Base-by-base conservation (phyloP, 2,113 vertebrate species). In the Pimephales promelas region DNA sequence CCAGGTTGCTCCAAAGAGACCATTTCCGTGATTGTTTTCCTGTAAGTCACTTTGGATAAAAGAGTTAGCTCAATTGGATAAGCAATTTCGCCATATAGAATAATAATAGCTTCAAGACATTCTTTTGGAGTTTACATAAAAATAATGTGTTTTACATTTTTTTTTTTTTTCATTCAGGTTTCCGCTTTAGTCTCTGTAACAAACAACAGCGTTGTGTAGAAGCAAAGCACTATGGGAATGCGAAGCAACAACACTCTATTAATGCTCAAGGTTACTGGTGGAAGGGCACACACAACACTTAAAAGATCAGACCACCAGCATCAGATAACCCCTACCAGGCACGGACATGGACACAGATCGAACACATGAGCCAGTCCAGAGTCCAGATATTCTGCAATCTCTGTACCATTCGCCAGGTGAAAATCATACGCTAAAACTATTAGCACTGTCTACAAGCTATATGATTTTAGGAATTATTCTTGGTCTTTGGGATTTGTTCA, bases 241-340 rank as follows among this genome's bases (percentile, higher is more conserved):
- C 73, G 56, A 76, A 83, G 45, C 43, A 77, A 76, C 45, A 76
- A 54, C 24, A 68, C 47, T 28, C 2, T 1, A 64, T 34, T 77
- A 47, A 75, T 22, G 36, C 72, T 83, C 73, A 83, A 77, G 73
- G 82, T 77, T 77, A 83, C 45, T 68, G 73, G 24, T 13, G 64
- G 45, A 77, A 83, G 82, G 82, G 59, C 82, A 66, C 6, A 66
- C 6, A 66, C 59, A 83, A 45, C 82, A 83, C 72, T 66, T 83
- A 66, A 74, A 83, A 74, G 49, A 74, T 76, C 71, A 26, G 34
- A 34, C n/a, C 18, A 24, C 57, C 61, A 76, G 72, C 24, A n/a
- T 61, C 82, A 47, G 57, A 54, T 83, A 76, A 47, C 43, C 59
- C 24, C 72, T 64, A 52, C 72, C 49, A 76, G 74, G 34, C 34